A percentile compares a stretch with the other conserved stretches of the same genome.
These are phyloP conservation scores for Synergus umbraculus DNA, from an alignment of 2,888 invertebrate genomes.

Conservation along the genomic window DNA sequence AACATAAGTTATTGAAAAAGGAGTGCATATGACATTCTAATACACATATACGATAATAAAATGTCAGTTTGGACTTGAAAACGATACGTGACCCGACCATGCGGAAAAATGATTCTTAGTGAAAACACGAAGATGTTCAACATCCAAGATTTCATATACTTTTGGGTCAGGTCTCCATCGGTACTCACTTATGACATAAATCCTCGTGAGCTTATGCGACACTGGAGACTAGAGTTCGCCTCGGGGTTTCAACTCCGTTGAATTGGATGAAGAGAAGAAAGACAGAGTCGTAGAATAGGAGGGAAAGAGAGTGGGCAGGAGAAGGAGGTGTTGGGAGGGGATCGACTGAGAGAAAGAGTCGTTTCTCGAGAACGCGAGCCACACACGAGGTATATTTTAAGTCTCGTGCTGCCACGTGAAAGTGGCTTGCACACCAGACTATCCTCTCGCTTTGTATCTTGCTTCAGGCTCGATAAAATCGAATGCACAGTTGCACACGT, in stretches of 20 bases:
- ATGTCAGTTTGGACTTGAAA: not conserved
- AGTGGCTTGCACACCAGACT: constrained; percentile 3
- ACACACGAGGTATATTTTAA: constrained; percentile 12
- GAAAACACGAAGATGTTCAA: not conserved
- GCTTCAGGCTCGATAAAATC: constrained; percentile 6
- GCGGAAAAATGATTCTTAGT: constrained; percentile 3
- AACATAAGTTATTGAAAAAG: no score
- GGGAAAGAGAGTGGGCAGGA: not conserved
- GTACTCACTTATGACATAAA: constrained; percentile 31
- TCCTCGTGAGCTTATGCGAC: constrained; percentile 24
- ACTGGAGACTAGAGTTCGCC: not conserved
- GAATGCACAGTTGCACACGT: constrained; percentile 3
- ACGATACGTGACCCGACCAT: not conserved
- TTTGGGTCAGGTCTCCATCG: constrained; percentile 10
- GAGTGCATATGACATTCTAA: not conserved
- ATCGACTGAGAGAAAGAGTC: not conserved
- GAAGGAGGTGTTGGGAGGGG: not conserved
- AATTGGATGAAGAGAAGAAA: constrained; percentile 13
- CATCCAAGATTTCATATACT: constrained; percentile 1
- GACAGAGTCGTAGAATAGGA: not conserved
- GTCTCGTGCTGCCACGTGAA: not conserved
- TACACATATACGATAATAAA: not conserved
- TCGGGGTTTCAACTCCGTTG: not conserved
- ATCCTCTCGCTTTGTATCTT: not conserved
- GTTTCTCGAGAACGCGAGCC: constrained; percentile 1